These are phyloP conservation scores for Barypeithes pellucidus DNA, from an alignment of 2,888 invertebrate species.

Conservation along the genomic window DNA sequence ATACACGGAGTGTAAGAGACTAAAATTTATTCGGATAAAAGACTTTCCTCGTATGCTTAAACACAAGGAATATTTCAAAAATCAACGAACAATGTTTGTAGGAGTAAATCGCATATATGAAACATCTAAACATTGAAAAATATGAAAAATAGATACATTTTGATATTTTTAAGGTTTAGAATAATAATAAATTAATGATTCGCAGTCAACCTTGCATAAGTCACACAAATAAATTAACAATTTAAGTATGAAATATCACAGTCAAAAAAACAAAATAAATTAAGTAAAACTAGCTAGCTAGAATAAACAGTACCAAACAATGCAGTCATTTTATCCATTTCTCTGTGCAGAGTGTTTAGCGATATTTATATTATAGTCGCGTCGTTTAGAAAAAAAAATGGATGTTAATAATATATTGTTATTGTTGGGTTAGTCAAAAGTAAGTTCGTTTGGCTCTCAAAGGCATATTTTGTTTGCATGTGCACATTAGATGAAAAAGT, in stretches of 20 bases:
- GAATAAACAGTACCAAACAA: slow-evolving; percentile 19
- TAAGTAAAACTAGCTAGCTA: slow-evolving; percentile 27
- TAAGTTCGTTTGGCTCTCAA: too few species aligned
- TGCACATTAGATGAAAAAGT: too few species aligned
- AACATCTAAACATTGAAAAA: not conserved
- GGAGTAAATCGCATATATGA: not conserved
- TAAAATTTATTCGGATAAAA: not conserved
- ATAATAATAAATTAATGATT: not conserved
- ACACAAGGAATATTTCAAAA: not conserved
- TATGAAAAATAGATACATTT: not conserved
- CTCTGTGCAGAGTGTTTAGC: not conserved
- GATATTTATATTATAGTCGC: slow-evolving; percentile 14
- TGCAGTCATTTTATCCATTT: slow-evolving; percentile 35
- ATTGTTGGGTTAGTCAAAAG: not conserved
- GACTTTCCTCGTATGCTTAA: not conserved
- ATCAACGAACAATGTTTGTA: too few species aligned
- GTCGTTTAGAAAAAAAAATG: slow-evolving; percentile 23
- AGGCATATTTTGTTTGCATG: too few species aligned
- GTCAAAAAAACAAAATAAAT: slow-evolving; percentile 26
- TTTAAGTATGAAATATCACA: slow-evolving; percentile 32
- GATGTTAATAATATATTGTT: not conserved
- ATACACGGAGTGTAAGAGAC: not conserved
- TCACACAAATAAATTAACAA: slow-evolving; percentile 24
- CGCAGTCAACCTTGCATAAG: not conserved
- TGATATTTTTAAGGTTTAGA: not conserved